Base-by-base conservation (phyloP, 2,888 invertebrate species). In the Byasa hedistus region DNA sequence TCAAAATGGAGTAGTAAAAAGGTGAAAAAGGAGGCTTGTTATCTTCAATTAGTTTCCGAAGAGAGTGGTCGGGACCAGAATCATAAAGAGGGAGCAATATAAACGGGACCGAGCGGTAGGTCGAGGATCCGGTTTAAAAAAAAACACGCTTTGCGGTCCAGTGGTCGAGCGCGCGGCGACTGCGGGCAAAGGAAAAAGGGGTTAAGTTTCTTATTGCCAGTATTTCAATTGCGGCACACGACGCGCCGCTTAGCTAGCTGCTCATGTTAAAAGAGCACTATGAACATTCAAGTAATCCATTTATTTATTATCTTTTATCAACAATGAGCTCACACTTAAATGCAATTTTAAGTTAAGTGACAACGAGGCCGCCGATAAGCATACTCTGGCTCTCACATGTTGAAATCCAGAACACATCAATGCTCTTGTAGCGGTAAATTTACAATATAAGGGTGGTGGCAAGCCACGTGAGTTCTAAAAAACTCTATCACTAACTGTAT, bases 11-110 rank as follows among this genome's bases (percentile, higher is more conserved):
- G 76, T 80, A 81, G 72, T 74, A 70, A 75, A 79, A 77, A 59
- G 73, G 74, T 79, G 80, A 83, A 87, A 88, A 87, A 89, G 84
- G 84, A 85, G 84, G 79, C 80, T 85, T 84, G 85, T 86, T 88
- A 86, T 85, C 83, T 87, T 86, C 86, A 86, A 89, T 89, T 87
- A 86, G 81, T 86, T 87, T 85, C 76, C 80, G 79, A 85, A 83
- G 81, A 81, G 80, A 79, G 79, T 76, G 81, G 80, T 78, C 79
- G 82, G 73, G 79, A 68, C 77, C 77, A 74, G 84, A 83, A 80
- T 83, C 83, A 82, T 87, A 86, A 85, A 83, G 81, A 80, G 77
- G 77, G 74, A 79, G 76, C 80, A 81, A 82, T 82, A 81, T 80
- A 78, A 79, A 75, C 73, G 75, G 76, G 74, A 75, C 78, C 71